Percentiles rank a stretch among this genome's conserved stretches.
phyloP scores from a whole-genome alignment of 37 sponge, comb jelly and placozoan species.

The Spongia lamella region DNA sequence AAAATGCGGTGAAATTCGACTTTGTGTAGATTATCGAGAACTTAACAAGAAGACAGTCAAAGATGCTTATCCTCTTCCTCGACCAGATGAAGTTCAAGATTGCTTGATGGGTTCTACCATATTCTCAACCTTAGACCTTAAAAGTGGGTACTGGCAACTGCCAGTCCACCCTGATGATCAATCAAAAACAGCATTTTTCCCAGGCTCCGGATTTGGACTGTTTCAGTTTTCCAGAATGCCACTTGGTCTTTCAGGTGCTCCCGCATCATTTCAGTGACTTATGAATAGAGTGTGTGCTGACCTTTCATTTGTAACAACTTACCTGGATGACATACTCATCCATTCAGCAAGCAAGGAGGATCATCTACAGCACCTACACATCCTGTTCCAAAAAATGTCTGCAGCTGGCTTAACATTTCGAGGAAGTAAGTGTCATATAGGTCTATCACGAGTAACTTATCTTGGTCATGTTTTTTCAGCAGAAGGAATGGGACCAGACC shows the following conservation, averaged over 20 bases:
- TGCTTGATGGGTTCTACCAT: constrained; percentile 17
- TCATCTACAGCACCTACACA: not conserved
- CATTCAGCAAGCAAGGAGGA: not conserved
- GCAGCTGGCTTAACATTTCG: not conserved
- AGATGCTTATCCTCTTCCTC: constrained; percentile 31
- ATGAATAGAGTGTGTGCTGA: constrained; percentile 14
- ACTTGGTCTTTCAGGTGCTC: constrained; percentile 12
- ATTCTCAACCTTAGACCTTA: constrained; percentile 13
- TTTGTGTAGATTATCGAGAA: constrained; percentile 2
- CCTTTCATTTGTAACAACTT: constrained; percentile 1
- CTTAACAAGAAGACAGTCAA: constrained; percentile 11
- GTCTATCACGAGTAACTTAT: not conserved
- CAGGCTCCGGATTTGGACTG: constrained; percentile 13
- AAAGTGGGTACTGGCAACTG: constrained; percentile 10
- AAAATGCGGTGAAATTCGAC: not conserved
- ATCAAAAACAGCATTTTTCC: constrained; percentile 1
- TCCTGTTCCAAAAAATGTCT: not conserved
- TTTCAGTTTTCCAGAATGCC: constrained; percentile 15
- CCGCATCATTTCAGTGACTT: constrained; percentile 13
- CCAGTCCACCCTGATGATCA: constrained; percentile 1
- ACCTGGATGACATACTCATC: not conserved
- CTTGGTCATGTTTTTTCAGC: not conserved
- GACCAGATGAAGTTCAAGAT: constrained; percentile 36
- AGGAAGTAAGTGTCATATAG: not conserved
- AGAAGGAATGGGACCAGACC: constrained; percentile 6